Percentiles rank a stretch among this genome's conserved stretches.
phyloP scores from a whole-genome alignment of 2,797 vertebrate genomes.

The Lagocephalus sceleratus region DNA sequence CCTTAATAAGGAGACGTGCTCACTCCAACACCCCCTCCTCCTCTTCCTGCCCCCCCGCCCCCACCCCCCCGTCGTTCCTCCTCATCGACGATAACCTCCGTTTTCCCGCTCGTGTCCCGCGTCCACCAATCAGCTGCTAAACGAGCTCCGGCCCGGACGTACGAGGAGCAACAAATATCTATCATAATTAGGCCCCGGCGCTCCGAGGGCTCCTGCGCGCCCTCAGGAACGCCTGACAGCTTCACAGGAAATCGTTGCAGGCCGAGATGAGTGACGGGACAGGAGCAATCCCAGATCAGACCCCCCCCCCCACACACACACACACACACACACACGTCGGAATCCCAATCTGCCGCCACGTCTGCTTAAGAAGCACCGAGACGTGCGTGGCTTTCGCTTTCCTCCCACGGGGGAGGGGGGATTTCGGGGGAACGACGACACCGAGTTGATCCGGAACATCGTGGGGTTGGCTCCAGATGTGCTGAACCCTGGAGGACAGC shows the following conservation, averaged over 20 bases:
- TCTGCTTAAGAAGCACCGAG: slow-evolving; percentile 12
- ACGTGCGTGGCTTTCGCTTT: background rate
- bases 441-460: too few species aligned
- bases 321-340: too few species aligned
- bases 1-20: slow-evolving; percentile 14
- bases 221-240: slow-evolving; percentile 46
- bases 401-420: too few species aligned
- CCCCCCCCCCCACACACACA: slow-evolving; percentile 20
- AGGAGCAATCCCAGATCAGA: slow-evolving; percentile 24
- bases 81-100: slow-evolving; percentile 6
- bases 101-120: slow-evolving; percentile 5
- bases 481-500: too few species aligned
- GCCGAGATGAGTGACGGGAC: slow-evolving; percentile 42
- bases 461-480: too few species aligned
- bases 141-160: too few species aligned
- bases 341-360: slow-evolving; percentile 18
- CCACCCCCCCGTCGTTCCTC: slow-evolving; percentile 2
- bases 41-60: slow-evolving; percentile 19
- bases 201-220: slow-evolving; percentile 34
- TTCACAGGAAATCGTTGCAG: slow-evolving; percentile 62
- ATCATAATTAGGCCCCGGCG: slow-evolving; percentile 61
- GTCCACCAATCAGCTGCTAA: too few species aligned
- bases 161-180: slow-evolving; percentile 43
- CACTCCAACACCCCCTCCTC: slow-evolving; percentile 17
- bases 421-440: too few species aligned